Evolutionary conservation across 1,140 invertebrate species (phyloP), one percentile per base, ranked within the genome.

Genomic region (Cheumatopsyche charites): DNA sequence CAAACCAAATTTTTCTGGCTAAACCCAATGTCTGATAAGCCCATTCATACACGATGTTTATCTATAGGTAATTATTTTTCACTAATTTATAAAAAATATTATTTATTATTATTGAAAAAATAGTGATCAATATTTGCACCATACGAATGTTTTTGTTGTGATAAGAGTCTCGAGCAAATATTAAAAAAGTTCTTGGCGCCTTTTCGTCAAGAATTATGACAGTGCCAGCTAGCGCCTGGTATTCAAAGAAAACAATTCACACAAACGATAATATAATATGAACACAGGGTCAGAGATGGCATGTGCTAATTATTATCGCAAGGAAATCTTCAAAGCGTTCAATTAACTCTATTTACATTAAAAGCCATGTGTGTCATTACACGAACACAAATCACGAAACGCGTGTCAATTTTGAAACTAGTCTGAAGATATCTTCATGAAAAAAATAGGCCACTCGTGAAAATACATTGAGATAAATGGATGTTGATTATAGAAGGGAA

Each of bases 161-260:
- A n/a, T n/a, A n/a, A n/a, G n/a, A n/a, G n/a, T n/a, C n/a, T n/a
- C n/a, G n/a, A n/a, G n/a, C n/a, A n/a, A n/a, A n/a, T n/a, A n/a
- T n/a, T n/a, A n/a, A n/a, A n/a, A n/a, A n/a, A n/a, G n/a, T n/a
- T 4, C 19, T 15, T 23, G 15, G 49, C 49, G 17, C 49, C 11
- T 55, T 55, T 17, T 23, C 4, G 4, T 4, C 7, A 49, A 4
- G 45, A 61, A 61, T 15, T 25, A 25, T 29, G 3, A 29, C 19
- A 42, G 65, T 67, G 23, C 65, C 47, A 23, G 25, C 9, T 42
- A 29, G 65, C 23, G 65, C 47, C 65, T 67, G 65, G 65, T 67
- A 67, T 67, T 36, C 12, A 23, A 55, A 55, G 21, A 19, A 55
- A 55, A 55, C 49, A 55, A 21, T 55, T 21, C 12, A 4, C 13